Evolutionary conservation across 1,140 invertebrate genomes (phyloP), one percentile per base, ranked within the genome.

Genomic region (Antheraea pernyi): DNA sequence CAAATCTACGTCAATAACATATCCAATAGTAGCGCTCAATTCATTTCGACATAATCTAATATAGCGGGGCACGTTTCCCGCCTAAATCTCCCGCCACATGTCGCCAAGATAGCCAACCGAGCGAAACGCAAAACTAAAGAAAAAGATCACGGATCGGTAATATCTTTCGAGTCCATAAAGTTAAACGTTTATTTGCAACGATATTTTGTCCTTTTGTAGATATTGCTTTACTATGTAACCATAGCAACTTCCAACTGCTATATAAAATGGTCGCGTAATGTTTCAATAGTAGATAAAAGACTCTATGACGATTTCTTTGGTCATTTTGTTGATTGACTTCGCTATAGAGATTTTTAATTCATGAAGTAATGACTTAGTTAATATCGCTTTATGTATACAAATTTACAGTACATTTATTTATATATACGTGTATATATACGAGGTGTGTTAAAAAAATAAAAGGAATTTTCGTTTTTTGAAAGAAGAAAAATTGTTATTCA

Each of bases 1-100:
- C 90, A 92, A 92, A 92, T 92, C 90, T 92, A 91, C 85, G 86
- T 92, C 90, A 91, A 92, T 92, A 92, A 90, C 90, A 92, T 91
- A 91, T 92, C 89, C 90, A 92, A 92, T 92, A 92, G 87, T 89
- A 87, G 88, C 88, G 89, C 85, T 88, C 90, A 90, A 90, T 92
- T 91, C 90, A 91, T 91, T 92, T 88, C 90, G 85, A 89, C 90
- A 91, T 91, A 92, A 92, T 91, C 88, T 90, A 84, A 89, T 91
- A 89, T 86, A 84, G 83, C 84, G 79, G 85, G 79, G 84, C 90
- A 92, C 90, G 90, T 90, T 89, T 87, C 80, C 85, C 87, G 90
- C 82, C 90, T 92, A 92, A 92, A 92, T 92, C 86, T 92, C 76
- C 90, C 88, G 86, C 90, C 90, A 91, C 88, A 92, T 92, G 90